These are phyloP conservation scores for Lipotes vexillifer DNA, from an alignment of 2,113 vertebrate genomes.

Conservation along the genomic window DNA sequence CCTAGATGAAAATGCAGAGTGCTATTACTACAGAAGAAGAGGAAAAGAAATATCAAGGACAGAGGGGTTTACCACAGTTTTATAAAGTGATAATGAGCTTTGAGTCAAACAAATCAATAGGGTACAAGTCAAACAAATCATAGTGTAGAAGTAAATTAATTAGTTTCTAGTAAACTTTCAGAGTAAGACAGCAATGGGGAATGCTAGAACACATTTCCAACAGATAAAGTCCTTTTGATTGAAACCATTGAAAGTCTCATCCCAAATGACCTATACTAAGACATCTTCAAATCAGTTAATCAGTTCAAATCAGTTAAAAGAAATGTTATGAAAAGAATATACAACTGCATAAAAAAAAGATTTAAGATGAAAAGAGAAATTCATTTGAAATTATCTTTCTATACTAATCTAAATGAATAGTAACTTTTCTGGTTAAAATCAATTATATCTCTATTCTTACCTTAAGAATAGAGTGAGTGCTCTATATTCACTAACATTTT, in stretches of 20 bases:
- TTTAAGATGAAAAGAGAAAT: background rate
- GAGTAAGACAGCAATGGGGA: background rate
- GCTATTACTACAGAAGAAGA: background rate
- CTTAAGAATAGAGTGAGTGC: background rate
- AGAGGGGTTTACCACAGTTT: background rate
- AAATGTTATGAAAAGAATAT: background rate
- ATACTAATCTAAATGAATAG: background rate
- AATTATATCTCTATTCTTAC: background rate
- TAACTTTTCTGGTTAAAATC: background rate
- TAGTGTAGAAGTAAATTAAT: background rate
- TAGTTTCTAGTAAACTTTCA: background rate
- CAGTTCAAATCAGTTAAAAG: background rate
- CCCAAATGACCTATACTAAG: background rate
- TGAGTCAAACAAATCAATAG: conserved; percentile 1
- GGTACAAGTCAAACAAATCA: background rate
- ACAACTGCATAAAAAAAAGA: background rate
- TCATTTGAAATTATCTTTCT: background rate
- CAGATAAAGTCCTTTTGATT: background rate
- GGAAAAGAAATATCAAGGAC: background rate
- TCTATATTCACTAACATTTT: background rate
- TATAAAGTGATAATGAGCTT: background rate
- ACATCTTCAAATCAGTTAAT: background rate
- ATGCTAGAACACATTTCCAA: background rate
- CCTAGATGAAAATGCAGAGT: background rate
- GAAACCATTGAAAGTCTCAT: background rate